Evolutionary conservation across 2,888 invertebrate species (phyloP).

Genomic region (Morpho achilles): DNA sequence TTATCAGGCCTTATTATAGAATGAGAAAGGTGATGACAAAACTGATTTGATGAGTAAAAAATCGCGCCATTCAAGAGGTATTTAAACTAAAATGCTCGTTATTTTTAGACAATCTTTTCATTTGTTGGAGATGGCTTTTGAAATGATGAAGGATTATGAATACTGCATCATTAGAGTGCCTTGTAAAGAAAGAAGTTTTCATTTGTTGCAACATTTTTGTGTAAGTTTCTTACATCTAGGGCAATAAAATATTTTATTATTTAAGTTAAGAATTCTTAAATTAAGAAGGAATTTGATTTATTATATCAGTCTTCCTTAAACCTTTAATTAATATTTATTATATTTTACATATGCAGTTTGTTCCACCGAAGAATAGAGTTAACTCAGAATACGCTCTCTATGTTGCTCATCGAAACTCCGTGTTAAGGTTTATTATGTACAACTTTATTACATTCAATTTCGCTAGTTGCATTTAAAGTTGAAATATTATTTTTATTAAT

Average conservation of each 20-base stretch:
- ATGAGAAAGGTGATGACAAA: too few species aligned
- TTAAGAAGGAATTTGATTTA: too few species aligned
- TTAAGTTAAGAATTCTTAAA: too few species aligned
- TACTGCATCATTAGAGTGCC: conserved; percentile 81
- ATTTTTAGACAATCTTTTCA: conserved; percentile 61
- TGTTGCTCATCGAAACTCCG: conserved; percentile 56
- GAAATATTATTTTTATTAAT: too few species aligned
- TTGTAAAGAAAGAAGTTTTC: conserved; percentile 55
- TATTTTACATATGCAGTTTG: conserved; percentile 42
- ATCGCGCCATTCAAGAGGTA: too few species aligned
- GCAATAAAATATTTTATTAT: too few species aligned
- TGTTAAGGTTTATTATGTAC: conserved; percentile 44
- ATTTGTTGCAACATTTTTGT: conserved; percentile 75
- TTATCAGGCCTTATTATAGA: too few species aligned
- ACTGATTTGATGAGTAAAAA: too few species aligned
- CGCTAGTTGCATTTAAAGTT: too few species aligned
- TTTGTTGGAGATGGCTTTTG: conserved; percentile 82
- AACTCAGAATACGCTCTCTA: conserved; percentile 45
- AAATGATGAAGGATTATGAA: conserved; percentile 81
- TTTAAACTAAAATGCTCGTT: not conserved
- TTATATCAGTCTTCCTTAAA: too few species aligned
- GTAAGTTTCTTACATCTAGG: conserved; percentile 36
- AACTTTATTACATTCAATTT: conserved; percentile 14
- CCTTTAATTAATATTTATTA: too few species aligned
- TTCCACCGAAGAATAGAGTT: conserved; percentile 45